phyloP scores from a whole-genome alignment of 2,113 vertebrate species.

The Myrmophylax atrothorax region DNA sequence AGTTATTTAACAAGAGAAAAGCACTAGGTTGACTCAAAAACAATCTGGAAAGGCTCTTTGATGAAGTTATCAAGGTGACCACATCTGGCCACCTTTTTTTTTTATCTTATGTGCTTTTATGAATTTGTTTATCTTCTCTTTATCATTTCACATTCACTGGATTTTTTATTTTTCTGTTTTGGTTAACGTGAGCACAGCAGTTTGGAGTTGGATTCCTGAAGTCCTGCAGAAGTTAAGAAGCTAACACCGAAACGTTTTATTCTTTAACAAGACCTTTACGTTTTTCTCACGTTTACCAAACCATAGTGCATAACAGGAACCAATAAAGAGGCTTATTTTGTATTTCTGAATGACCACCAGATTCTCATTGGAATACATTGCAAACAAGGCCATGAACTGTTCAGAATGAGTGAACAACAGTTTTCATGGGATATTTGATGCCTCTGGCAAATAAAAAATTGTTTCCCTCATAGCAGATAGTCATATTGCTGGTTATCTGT shows the following conservation, averaged over 20 bases:
- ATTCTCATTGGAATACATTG: background rate
- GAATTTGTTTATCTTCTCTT: background rate
- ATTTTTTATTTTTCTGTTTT: background rate
- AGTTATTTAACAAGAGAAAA: constrained; percentile 8
- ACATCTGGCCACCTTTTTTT: background rate
- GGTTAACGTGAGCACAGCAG: background rate
- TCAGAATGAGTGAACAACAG: background rate
- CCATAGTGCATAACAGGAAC: background rate
- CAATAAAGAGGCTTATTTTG: background rate
- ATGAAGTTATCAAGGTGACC: background rate
- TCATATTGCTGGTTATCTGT: background rate
- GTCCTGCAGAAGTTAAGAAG: background rate
- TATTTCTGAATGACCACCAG: background rate
- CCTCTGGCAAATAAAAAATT: background rate
- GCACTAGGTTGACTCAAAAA: background rate
- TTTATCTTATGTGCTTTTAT: background rate
- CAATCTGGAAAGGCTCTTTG: background rate
- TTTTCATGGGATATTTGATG: background rate
- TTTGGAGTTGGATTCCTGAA: background rate
- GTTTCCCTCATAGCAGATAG: background rate
- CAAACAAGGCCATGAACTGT: background rate
- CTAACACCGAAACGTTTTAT: background rate
- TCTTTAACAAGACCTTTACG: background rate
- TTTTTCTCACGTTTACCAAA: constrained; percentile 3
- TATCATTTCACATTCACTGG: background rate